Evolutionary conservation across 2,113 vertebrate species (phyloP).

Genomic region (Oreochromis aureus): DNA sequence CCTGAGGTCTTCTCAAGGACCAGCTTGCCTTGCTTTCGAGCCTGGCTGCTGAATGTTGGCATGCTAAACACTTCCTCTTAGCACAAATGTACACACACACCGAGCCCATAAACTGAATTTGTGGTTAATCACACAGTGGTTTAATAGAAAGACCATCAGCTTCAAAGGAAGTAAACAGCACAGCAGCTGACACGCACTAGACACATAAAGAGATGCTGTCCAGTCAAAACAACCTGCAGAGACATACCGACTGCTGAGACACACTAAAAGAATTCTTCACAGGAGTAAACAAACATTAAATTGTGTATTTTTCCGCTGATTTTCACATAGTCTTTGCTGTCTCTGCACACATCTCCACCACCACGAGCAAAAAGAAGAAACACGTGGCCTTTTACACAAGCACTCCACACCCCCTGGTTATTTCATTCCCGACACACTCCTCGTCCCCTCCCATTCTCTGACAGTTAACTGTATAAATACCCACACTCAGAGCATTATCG

Average conservation of each 20-base stretch:
- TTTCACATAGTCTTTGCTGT: background rate
- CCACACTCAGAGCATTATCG: constrained; percentile 7
- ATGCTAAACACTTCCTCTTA: background rate
- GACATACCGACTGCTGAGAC: constrained; percentile 8
- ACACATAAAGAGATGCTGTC: constrained; percentile 36
- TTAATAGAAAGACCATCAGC: constrained; percentile 12
- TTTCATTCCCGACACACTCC: constrained; percentile 24
- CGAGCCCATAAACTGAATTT: constrained; percentile 4
- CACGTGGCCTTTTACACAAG: constrained; percentile 7
- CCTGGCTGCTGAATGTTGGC: background rate
- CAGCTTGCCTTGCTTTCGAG: background rate
- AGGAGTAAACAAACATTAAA: constrained; percentile 22
- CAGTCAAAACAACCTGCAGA: constrained; percentile 53
- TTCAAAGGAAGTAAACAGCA: constrained; percentile 30
- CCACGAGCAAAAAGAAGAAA: background rate
- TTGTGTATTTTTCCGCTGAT: constrained; percentile 12
- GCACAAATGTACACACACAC: background rate
- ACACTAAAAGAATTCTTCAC: background rate
- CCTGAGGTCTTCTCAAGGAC: background rate
- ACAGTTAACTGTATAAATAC: constrained; percentile 56
- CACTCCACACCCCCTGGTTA: background rate
- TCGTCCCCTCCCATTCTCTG: constrained; percentile 44
- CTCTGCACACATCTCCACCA: background rate
- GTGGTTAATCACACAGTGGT: background rate
- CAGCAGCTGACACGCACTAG: constrained; percentile 5